Evolutionary conservation across 2,113 vertebrate species (phyloP).

Genomic region (Seriola dumerili): DNA sequence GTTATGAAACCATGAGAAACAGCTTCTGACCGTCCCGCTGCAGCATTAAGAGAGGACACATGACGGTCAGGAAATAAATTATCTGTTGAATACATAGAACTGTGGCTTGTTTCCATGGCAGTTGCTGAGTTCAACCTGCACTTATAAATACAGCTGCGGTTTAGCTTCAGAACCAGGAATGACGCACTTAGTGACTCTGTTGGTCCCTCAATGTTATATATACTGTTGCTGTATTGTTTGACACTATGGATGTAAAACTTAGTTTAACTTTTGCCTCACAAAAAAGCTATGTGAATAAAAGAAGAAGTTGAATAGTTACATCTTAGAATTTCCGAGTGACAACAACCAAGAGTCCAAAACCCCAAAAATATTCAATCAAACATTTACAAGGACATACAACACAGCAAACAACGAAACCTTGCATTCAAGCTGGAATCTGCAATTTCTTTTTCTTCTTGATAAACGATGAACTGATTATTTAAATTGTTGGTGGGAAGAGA

Average conservation of each 20-base stretch:
- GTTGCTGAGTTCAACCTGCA: constrained; percentile 39
- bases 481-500: no score
- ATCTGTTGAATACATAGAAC: constrained; percentile 26
- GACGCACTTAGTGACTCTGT: background rate
- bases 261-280: background rate
- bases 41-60: constrained; percentile 13
- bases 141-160: constrained; percentile 26
- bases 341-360: no score
- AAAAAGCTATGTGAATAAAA: no score
- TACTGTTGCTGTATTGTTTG: background rate
- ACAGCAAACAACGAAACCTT: no score
- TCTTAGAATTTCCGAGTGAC: no score
- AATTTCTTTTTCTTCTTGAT: no score
- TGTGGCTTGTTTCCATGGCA: constrained; percentile 60
- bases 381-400: no score
- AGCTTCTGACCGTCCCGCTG: constrained; percentile 3
- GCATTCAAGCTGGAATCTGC: no score
- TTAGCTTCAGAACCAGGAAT: constrained; percentile 1
- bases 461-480: no score
- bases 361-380: no score
- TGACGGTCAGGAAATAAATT: constrained; percentile 26
- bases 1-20: constrained; percentile 14
- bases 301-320: background rate
- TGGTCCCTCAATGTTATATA: background rate
- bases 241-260: background rate